Evolutionary conservation across 1,140 invertebrate genomes (phyloP).

Genomic region (Littorina saxatilis): DNA sequence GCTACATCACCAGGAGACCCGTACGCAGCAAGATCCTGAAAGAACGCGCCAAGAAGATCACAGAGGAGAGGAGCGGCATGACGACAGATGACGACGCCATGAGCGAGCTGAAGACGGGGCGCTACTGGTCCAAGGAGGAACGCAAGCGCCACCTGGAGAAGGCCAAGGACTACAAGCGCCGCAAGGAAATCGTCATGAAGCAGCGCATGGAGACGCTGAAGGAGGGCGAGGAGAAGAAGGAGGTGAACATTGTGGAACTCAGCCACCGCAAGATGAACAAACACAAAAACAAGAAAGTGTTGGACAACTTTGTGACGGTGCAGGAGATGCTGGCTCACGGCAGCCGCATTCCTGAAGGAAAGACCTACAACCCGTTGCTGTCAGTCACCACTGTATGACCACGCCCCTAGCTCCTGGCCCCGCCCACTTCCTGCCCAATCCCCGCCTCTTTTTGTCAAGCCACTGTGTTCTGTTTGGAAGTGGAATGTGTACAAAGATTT

Average conservation of each 20-base stretch:
- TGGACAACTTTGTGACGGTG: constrained; percentile 78
- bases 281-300: constrained; percentile 75
- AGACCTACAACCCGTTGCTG: constrained; percentile 71
- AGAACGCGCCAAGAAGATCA: constrained; percentile 83
- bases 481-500: too few species aligned
- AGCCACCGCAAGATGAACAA: constrained; percentile 78
- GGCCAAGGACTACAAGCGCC: constrained; percentile 80
- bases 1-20: constrained; percentile 86
- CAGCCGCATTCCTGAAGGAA: constrained; percentile 68
- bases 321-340: constrained; percentile 78
- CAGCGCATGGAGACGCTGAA: constrained; percentile 74
- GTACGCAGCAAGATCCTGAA: constrained; percentile 83
- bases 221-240: constrained; percentile 71
- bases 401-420: background rate
- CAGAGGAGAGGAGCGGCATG: constrained; percentile 83
- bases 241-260: constrained; percentile 75
- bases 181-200: constrained; percentile 70
- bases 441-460: too few species aligned
- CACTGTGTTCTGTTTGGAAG: too few species aligned
- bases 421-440: too few species aligned
- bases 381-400: constrained; percentile 75
- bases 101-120: constrained; percentile 87
- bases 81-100: constrained; percentile 90
- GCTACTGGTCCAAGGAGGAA: constrained; percentile 89
- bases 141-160: constrained; percentile 85